Evolutionary conservation across 2,888 invertebrate genomes (phyloP).

Genomic region (Plusia festucae): DNA sequence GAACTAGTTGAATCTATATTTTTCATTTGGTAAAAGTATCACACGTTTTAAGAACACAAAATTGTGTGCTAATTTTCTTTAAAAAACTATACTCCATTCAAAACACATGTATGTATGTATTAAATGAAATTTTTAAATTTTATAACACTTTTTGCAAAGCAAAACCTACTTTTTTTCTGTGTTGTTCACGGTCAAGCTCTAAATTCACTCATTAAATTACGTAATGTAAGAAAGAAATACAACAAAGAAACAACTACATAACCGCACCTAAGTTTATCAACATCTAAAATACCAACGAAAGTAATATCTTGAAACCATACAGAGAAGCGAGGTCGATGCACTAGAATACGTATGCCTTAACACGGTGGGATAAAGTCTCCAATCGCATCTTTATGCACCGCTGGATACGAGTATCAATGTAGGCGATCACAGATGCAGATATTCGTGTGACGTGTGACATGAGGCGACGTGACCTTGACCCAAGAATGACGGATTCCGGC

Average conservation of each 20-base stretch:
- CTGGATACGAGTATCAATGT: constrained; percentile 75
- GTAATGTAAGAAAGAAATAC: constrained; percentile 48
- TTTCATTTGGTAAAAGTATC: not conserved
- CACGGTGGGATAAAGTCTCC: constrained; percentile 71
- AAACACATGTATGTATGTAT: too few relatives aligned
- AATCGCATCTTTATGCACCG: constrained; percentile 67
- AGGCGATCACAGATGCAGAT: constrained; percentile 87
- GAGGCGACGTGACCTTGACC: constrained; percentile 85
- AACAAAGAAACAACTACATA: constrained; percentile 58
- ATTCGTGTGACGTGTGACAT: constrained; percentile 80
- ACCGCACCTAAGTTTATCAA: constrained; percentile 67
- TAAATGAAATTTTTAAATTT: constrained; percentile 45
- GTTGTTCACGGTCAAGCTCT: constrained; percentile 44
- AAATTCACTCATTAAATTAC: constrained; percentile 46
- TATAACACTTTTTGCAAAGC: constrained; percentile 29
- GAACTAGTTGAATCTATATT: not conserved
- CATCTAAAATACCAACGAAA: constrained; percentile 80
- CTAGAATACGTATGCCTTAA: constrained; percentile 77
- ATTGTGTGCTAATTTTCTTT: constrained; percentile 25
- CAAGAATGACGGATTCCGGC: constrained; percentile 86
- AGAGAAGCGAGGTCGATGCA: constrained; percentile 82
- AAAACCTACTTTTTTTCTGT: constrained; percentile 31
- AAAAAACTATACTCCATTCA: too few relatives aligned
- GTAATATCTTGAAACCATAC: constrained; percentile 80
- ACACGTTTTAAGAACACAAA: constrained; percentile 5